Evolutionary conservation across 2,797 vertebrate genomes (phyloP).

Genomic region (Sebastes itinus): DNA sequence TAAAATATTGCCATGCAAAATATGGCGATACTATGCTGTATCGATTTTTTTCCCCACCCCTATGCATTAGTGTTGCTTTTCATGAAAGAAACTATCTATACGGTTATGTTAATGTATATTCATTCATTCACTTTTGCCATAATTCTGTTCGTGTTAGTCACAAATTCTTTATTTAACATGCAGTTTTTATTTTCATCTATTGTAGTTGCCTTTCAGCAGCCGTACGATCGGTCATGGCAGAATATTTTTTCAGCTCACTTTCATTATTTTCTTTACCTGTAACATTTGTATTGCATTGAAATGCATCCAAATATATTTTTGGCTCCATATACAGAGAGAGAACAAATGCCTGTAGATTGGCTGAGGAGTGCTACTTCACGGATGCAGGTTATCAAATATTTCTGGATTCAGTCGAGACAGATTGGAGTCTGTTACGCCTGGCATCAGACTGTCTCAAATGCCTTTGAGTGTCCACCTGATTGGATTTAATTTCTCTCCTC

Average conservation of each 20-base stretch:
- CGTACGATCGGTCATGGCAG: not conserved
- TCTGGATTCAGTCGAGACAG: not conserved
- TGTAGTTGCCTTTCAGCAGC: not conserved
- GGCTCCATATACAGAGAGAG: not conserved
- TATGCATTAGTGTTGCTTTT: not conserved
- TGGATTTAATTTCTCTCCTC: not conserved
- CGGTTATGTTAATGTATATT: not conserved
- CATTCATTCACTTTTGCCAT: too few relatives aligned
- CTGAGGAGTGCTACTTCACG: not conserved
- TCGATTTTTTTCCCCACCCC: too few relatives aligned
- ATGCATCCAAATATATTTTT: not conserved
- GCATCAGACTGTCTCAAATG: conserved; percentile 3
- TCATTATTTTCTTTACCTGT: not conserved
- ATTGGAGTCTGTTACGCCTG: conserved; percentile 7
- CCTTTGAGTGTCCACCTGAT: not conserved
- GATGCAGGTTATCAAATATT: not conserved
- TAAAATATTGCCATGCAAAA: too few relatives aligned
- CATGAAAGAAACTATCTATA: not conserved
- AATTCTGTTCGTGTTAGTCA: not conserved
- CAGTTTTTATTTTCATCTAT: not conserved
- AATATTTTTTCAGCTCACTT: not conserved
- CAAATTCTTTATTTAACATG: not conserved
- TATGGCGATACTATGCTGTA: too few relatives aligned
- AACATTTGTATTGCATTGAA: not conserved
- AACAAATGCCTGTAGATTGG: not conserved